phyloP scores from a whole-genome alignment of 2,888 invertebrate genomes.

The Spialia ferax region DNA sequence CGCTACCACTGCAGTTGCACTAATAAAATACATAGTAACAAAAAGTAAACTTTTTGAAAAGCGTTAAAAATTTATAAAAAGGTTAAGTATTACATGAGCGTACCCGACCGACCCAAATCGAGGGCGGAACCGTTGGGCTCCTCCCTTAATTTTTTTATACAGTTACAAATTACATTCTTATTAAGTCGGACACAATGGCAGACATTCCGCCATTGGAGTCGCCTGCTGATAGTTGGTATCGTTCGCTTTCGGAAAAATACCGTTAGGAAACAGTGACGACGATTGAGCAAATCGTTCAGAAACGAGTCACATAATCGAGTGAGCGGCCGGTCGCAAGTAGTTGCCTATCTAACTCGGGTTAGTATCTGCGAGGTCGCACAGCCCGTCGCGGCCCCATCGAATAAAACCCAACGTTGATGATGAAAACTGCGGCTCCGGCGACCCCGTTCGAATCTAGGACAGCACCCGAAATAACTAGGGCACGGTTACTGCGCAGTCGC shows the following conservation, averaged over 20 bases:
- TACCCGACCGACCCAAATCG: conserved; percentile 28
- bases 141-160: conserved; percentile 41
- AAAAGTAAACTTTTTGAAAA: background rate
- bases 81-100: background rate
- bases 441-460: conserved; percentile 82
- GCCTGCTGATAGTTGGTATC: conserved; percentile 40
- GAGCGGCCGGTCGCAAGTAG: conserved; percentile 50
- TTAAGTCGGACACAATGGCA: conserved; percentile 5
- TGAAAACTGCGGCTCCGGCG: conserved; percentile 76
- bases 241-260: conserved; percentile 46
- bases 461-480: conserved; percentile 83
- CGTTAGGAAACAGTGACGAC: conserved; percentile 48
- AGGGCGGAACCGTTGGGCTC: conserved; percentile 33
- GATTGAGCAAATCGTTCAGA: conserved; percentile 49
- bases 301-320: conserved; percentile 52
- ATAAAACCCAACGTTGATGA: conserved; percentile 75
- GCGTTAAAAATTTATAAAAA: conserved; percentile 3
- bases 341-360: conserved; percentile 58
- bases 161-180: conserved; percentile 26
- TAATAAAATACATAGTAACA: too few relatives aligned
- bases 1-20: too few relatives aligned
- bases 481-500: conserved; percentile 80
- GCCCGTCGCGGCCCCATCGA: conserved; percentile 79
- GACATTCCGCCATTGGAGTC: conserved; percentile 34
- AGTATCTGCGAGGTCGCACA: conserved; percentile 67